Percentiles rank a stretch among this genome's conserved stretches.
These are phyloP conservation scores for Odontocolon sp. DNA, from an alignment of 2,888 invertebrate species.

Conservation along the genomic window DNA sequence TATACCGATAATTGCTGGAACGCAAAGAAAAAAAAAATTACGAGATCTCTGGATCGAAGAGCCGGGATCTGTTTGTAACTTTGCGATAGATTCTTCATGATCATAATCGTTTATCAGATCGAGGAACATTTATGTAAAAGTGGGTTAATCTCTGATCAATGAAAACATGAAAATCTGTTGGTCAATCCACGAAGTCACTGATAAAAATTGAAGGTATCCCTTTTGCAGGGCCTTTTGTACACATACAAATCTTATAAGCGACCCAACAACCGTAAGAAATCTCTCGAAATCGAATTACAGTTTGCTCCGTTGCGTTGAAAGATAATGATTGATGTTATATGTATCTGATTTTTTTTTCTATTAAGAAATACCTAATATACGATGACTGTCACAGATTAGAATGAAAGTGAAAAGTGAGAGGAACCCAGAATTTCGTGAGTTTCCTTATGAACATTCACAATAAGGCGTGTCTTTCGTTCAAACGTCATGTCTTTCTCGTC, in stretches of 20 bases:
- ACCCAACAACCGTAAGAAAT: background rate
- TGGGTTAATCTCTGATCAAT: slow-evolving; percentile 47
- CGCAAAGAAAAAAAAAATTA: background rate
- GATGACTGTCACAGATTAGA: background rate
- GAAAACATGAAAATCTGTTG: slow-evolving; percentile 18
- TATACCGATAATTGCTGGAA: slow-evolving; percentile 11
- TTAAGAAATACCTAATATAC: slow-evolving; percentile 26
- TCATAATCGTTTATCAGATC: no score
- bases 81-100: slow-evolving; percentile 17
- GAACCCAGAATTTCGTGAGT: slow-evolving; percentile 25
- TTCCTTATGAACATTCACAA: background rate
- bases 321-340: slow-evolving; percentile 27
- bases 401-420: slow-evolving; percentile 43
- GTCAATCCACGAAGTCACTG: slow-evolving; percentile 3
- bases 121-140: slow-evolving; percentile 5
- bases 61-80: slow-evolving; percentile 6
- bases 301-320: background rate
- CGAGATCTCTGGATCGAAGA: slow-evolving; percentile 18
- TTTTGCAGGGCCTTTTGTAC: background rate
- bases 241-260: background rate
- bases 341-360: slow-evolving; percentile 23
- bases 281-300: background rate
- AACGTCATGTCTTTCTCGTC: background rate
- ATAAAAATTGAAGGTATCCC: slow-evolving; percentile 3
- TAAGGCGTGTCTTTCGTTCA: slow-evolving; percentile 35